Percentiles rank a stretch among this genome's conserved stretches.
Evolutionary conservation across 92 coral and sea anemone genomes (phyloP).

Genomic region (Zoanthus sociatus): DNA sequence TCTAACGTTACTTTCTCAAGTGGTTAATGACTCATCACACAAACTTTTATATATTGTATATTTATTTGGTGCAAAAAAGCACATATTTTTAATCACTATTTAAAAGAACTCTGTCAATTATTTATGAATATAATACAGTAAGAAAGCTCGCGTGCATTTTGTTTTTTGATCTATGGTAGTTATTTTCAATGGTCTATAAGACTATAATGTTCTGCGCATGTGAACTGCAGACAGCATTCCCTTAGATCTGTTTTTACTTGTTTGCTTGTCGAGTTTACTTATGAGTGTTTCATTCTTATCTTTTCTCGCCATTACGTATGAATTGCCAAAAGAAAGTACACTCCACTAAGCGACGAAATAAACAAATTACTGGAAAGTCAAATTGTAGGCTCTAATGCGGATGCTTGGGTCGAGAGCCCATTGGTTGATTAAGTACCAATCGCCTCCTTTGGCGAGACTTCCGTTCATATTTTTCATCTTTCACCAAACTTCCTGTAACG

Average conservation of each 20-base stretch:
- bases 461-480: background rate
- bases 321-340: background rate
- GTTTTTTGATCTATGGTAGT: background rate
- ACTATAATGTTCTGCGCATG: background rate
- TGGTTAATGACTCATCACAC: no score
- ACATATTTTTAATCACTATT: no score
- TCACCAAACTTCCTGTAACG: background rate
- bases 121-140: no score
- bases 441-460: background rate
- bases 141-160: background rate
- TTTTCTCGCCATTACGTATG: background rate
- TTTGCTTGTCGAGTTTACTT: background rate
- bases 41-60: no score
- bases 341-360: background rate
- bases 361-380: background rate
- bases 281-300: background rate
- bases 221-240: background rate
- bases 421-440: background rate
- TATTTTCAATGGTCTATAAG: background rate
- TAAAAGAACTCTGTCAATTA: no score
- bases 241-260: background rate
- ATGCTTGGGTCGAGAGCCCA: background rate
- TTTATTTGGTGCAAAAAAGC: no score
- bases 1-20: no score
- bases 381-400: background rate